A percentile compares a stretch with the other conserved stretches of the same genome.
Conservation (phyloP, 2,113 vertebrate genomes). For the Dicerorhinus sumatrensis region DNA sequence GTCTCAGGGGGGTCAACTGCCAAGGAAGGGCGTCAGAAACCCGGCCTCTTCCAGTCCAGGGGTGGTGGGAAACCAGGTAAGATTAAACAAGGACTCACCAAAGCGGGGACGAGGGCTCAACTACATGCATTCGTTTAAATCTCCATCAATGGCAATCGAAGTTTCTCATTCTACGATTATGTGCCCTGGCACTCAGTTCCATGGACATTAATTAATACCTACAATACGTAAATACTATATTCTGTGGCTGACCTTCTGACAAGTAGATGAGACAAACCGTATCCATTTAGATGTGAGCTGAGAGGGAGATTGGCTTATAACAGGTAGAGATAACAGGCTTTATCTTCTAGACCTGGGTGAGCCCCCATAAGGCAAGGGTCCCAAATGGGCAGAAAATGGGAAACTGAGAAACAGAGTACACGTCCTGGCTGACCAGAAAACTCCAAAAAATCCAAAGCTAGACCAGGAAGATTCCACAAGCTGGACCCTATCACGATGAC, state of each 20-base stretch:
- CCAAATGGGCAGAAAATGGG: neutral
- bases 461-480: neutral
- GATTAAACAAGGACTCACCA: neutral
- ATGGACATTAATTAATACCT: neutral
- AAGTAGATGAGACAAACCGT: neutral
- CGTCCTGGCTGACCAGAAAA: neutral
- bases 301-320: neutral
- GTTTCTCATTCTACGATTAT: too few species aligned
- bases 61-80: fast-evolving
- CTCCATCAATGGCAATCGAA: fast-evolving
- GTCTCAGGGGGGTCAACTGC: neutral
- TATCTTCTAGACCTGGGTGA: neutral
- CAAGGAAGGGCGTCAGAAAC: neutral
- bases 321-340: neutral
- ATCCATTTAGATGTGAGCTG: fast-evolving
- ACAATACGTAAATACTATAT: fast-evolving
- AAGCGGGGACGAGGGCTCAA: neutral
- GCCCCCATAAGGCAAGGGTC: neutral
- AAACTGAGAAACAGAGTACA: neutral
- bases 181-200: fast-evolving
- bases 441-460: neutral
- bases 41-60: neutral
- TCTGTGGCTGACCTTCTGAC: neutral
- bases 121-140: neutral
- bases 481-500: too few species aligned